These are phyloP conservation scores for Oreochromis mossambicus DNA, from an alignment of 2,797 vertebrate genomes.

Conservation along the genomic window DNA sequence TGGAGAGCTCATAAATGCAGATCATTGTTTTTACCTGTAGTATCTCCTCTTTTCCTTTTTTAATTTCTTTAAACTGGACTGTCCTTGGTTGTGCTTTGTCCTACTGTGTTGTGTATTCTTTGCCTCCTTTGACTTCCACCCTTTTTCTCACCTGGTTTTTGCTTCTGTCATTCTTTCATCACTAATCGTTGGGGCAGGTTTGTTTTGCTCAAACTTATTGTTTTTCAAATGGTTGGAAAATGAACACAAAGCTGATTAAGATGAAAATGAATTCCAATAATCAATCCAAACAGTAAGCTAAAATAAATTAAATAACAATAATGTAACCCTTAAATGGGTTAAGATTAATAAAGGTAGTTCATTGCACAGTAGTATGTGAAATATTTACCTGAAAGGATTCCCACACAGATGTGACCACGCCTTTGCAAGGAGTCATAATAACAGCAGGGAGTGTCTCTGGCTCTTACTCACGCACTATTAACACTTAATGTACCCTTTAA, in stretches of 20 bases:
- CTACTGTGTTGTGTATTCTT: slow-evolving; percentile 21
- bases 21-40: slow-evolving; percentile 15
- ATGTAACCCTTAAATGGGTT: neutral
- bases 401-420: neutral
- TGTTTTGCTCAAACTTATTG: neutral
- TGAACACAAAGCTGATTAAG: neutral
- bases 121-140: slow-evolving; percentile 74
- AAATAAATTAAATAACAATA: neutral
- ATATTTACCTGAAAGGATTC: neutral
- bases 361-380: rapidly evolving
- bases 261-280: neutral
- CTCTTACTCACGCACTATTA: neutral
- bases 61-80: slow-evolving; percentile 14
- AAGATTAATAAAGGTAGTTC: neutral
- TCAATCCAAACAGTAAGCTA: neutral
- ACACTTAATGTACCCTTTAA: neutral
- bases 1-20: slow-evolving; percentile 21
- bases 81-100: slow-evolving; percentile 21
- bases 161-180: neutral
- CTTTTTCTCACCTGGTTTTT: slow-evolving; percentile 45
- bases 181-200: neutral
- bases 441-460: neutral
- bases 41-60: neutral
- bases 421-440: slow-evolving; percentile 10
- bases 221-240: slow-evolving; percentile 61